Percentiles rank a stretch among this genome's conserved stretches.
Evolutionary conservation across 2,888 invertebrate species (phyloP).

Genomic region (Nomada fabriciana): DNA sequence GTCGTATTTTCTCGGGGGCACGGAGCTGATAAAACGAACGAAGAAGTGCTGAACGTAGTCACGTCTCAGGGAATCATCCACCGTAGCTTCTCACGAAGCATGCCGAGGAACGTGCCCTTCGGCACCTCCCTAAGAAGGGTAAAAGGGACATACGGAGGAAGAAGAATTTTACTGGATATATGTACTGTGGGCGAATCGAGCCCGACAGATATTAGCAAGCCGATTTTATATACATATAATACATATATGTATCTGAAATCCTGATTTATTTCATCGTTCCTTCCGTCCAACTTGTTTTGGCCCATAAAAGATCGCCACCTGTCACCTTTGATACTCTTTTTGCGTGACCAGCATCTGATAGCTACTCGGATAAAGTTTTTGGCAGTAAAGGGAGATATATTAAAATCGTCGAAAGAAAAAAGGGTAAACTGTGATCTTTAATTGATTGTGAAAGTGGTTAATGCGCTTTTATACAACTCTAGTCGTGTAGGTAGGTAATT

Average conservation of each 20-base stretch:
- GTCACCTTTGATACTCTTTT: background rate
- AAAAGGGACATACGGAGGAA: slow-evolving; percentile 19
- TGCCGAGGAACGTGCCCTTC: slow-evolving; percentile 22
- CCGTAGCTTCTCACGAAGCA: slow-evolving; percentile 47
- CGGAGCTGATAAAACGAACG: slow-evolving; percentile 22
- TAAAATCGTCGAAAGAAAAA: background rate
- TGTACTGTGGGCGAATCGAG: background rate
- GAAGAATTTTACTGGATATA: background rate
- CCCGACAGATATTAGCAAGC: background rate
- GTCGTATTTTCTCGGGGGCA: slow-evolving; percentile 16
- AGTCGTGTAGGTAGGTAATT: background rate
- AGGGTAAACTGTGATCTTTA: background rate
- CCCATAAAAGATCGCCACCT: background rate
- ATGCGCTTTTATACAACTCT: too few species aligned
- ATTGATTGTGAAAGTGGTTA: background rate
- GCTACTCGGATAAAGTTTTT: background rate
- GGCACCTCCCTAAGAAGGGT: slow-evolving; percentile 19
- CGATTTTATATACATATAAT: background rate
- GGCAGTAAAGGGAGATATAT: background rate
- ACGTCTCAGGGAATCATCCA: slow-evolving; percentile 50
- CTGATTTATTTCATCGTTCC: background rate
- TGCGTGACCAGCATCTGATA: background rate
- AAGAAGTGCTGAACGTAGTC: slow-evolving; percentile 45
- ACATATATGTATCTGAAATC: background rate
- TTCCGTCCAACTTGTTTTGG: background rate